Base-by-base conservation (phyloP, 2,113 vertebrate genomes). In the Syngnathus scovelli region DNA sequence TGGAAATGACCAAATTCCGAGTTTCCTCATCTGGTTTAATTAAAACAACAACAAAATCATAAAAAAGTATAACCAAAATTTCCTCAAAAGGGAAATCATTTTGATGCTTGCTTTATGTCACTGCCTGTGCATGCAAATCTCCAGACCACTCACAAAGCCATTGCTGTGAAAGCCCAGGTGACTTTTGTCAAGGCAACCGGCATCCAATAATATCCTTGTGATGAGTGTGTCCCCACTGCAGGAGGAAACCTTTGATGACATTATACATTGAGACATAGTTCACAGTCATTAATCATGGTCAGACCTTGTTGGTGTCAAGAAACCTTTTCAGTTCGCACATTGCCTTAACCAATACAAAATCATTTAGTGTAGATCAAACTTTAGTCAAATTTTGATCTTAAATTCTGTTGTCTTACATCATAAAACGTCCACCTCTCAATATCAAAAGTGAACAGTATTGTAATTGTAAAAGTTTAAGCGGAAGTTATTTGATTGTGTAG, bases 181-280 rank as follows among this genome's bases (percentile, higher is more conserved):
- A 59, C 46, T 72, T 79, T 72, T 64, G 27, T 81, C 75, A 81
- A 74, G 37, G 64, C 76, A 75, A 71, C 68, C 69, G 74, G 70
- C 80, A 84, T 88, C 77, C 77, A 83, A 86, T 83, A 85, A 83
- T 84, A 78, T 69, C 64, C 64, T 48, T 67, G 60, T 81, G 63
- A 76, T 68, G 66, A 80, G 56, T 67, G 63, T 65, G 60, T 69
- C 72, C 69, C 59, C 49, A 27, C 19, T 60, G 48, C 82, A 18
- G 49, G 70, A 79, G 72, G 68, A 68, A 71, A 78, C 59, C 69
- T 71, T 61, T 84, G 83, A 88, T 87, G 82, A 87, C 86, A 88
- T 88, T 84, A 83, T 68, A 78, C 69, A 77, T 72, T 66, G 72
- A 84, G 60, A 79, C 65, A 72, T 71, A 66, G 75, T 83, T 84